Percentiles rank a stretch among this genome's conserved stretches.
Evolutionary conservation across 2,797 vertebrate species (phyloP).

Genomic region (Poeciliopsis gracilis): DNA sequence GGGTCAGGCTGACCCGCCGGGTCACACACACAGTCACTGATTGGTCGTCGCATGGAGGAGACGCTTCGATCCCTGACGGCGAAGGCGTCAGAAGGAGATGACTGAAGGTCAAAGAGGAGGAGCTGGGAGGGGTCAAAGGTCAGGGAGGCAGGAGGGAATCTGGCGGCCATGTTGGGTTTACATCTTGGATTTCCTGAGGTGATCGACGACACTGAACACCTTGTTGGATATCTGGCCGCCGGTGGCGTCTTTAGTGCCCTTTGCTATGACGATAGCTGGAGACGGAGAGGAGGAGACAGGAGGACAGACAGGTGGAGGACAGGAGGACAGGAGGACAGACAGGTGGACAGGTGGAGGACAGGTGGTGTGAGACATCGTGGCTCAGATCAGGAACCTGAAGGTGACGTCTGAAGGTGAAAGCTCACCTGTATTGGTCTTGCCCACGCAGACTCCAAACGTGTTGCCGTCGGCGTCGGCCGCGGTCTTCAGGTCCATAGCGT

Average conservation of each 20-base stretch:
- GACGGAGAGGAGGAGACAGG: neutral
- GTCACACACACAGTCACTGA: neutral
- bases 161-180: conserved; percentile 2
- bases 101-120: neutral
- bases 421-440: accelerated
- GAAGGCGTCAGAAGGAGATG: neutral
- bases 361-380: neutral
- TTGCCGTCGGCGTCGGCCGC: accelerated
- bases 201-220: accelerated
- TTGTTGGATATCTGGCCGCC: neutral
- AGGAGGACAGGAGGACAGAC: neutral
- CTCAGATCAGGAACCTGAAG: too few relatives aligned
- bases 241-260: accelerated
- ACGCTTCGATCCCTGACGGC: neutral
- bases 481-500: neutral
- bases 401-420: too few relatives aligned
- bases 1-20: too few relatives aligned
- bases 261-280: conserved; percentile 27
- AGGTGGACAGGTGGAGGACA: too few relatives aligned
- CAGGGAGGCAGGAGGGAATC: neutral
- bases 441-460: accelerated
- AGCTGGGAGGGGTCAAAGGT: neutral
- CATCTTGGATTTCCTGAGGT: accelerated
- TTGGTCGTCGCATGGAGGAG: neutral
- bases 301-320: too few relatives aligned